Base-by-base conservation (phyloP, 2,888 invertebrate species). In the Hedychridium roseum region DNA sequence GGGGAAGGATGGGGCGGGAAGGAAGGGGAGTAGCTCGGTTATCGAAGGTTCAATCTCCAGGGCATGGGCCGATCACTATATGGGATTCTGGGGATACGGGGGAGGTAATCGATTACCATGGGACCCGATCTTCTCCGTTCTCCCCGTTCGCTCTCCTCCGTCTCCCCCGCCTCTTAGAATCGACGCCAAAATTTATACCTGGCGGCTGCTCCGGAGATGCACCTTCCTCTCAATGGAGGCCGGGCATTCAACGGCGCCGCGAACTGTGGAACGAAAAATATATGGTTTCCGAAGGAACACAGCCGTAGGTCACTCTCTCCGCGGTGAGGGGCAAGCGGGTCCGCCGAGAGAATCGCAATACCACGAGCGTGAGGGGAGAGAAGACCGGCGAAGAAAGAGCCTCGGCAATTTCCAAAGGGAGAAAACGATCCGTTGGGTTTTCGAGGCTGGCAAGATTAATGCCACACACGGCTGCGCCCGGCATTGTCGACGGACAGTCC, bases 151-250 rank as follows among this genome's bases (percentile, higher is more conserved):
- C 50, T 50, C 35, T 52, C 57, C 54, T 56, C 58, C 48, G 46
- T 51, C 60, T 57, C 9, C 45, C 28, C 38, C 26, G n/a, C 39
- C 48, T 46, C 43, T 43, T 50, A 65, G 60, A 64, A 49, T 64
- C 70, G 66, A 66, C 61, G 66, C 69, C 67, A 69, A 74, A 75
- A 75, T 75, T 73, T 75, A 75, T 75, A 75, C 75, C 75, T 74
- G 74, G 68, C 67, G 67, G 64, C 68, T 64, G 70, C 56, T 64
- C 57, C 54, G 58, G 61, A 66, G 70, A 63, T 68, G 66, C 70
- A 70, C 67, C 71, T 66, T 70, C 66, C 64, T 67, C 68, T 60
- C 63, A 68, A 70, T 69, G 64, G 61, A 60, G 65, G 60, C 57
- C 60, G 64, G 63, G 66, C 65, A 71, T 73, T 75, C 70, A 72